phyloP scores from a whole-genome alignment of 2,888 invertebrate species.

The Malthinus seriepunctatus region DNA sequence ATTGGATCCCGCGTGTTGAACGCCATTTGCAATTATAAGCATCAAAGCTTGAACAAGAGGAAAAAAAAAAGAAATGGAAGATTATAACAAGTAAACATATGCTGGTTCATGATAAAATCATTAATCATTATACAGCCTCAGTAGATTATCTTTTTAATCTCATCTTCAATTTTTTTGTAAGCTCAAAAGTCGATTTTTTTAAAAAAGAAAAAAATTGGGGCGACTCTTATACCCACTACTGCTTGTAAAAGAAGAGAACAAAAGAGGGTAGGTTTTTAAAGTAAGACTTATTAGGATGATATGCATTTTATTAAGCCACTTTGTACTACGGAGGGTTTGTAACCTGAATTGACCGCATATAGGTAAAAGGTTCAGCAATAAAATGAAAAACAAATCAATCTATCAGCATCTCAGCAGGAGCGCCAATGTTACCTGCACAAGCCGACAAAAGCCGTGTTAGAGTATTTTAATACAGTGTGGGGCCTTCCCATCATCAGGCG shows the following conservation, averaged over 20 bases:
- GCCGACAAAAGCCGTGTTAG: constrained; percentile 55
- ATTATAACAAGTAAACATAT: constrained; percentile 35
- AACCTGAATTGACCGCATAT: constrained; percentile 2
- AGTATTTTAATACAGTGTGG: constrained; percentile 42
- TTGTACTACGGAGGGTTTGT: constrained; percentile 3
- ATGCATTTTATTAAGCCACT: background rate
- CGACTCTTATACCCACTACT: too few relatives aligned
- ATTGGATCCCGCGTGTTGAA: constrained; percentile 30
- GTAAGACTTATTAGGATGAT: constrained; percentile 2
- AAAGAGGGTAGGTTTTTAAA: too few relatives aligned
- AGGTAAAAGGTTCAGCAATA: constrained; percentile 19
- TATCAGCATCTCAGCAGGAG: constrained; percentile 52
- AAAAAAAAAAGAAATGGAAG: constrained; percentile 31
- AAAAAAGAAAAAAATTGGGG: too few relatives aligned
- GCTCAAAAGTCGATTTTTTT: too few relatives aligned
- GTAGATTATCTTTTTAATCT: constrained; percentile 23
- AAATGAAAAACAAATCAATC: constrained; percentile 53
- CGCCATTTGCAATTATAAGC: constrained; percentile 36
- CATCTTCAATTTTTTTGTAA: constrained; percentile 18
- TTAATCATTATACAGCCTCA: constrained; percentile 30
- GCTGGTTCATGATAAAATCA: constrained; percentile 35
- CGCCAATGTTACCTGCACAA: constrained; percentile 43
- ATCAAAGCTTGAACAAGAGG: constrained; percentile 12
- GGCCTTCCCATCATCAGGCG: constrained; percentile 25
- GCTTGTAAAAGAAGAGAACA: too few relatives aligned